Evolutionary conservation across 35 echinoderm and acorn worm species (phyloP).

Genomic region (Patiria miniata): DNA sequence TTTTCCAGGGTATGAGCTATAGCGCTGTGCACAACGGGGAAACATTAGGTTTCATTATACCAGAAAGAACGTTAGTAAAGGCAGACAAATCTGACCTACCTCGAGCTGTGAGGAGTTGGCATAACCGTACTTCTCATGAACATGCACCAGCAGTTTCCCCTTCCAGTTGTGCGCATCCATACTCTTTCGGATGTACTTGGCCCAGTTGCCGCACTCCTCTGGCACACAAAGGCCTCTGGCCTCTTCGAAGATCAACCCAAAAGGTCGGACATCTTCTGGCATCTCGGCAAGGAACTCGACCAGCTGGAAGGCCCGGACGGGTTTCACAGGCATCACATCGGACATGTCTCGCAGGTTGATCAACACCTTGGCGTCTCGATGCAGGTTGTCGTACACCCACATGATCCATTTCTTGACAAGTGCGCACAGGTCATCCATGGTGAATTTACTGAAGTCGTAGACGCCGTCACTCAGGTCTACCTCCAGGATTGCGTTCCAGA

Average conservation of each 20-base stretch:
- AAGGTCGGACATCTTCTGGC: conserved; percentile 11
- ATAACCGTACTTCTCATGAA: conserved; percentile 50
- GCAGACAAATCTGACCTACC: conserved; percentile 5
- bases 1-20: too few species aligned
- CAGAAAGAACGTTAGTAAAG: too few species aligned
- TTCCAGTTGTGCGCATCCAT: conserved; percentile 35
- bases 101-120: background rate
- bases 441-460: conserved; percentile 54
- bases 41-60: too few species aligned
- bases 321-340: conserved; percentile 34
- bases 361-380: conserved; percentile 26
- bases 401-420: conserved; percentile 39
- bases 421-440: conserved; percentile 31
- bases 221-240: conserved; percentile 27
- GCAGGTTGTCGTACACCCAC: conserved; percentile 47
- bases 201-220: conserved; percentile 13
- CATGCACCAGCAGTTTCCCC: conserved; percentile 35
- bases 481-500: conserved; percentile 55
- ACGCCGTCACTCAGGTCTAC: conserved; percentile 46
- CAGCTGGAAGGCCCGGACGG: conserved; percentile 45
- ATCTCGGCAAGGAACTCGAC: conserved; percentile 44
- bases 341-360: conserved; percentile 57
- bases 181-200: conserved; percentile 18
- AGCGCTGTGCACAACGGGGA: too few species aligned
- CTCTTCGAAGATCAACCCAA: conserved; percentile 65